phyloP scores from a whole-genome alignment of 2,888 invertebrate genomes.

The Fissipunctia ypsillon region DNA sequence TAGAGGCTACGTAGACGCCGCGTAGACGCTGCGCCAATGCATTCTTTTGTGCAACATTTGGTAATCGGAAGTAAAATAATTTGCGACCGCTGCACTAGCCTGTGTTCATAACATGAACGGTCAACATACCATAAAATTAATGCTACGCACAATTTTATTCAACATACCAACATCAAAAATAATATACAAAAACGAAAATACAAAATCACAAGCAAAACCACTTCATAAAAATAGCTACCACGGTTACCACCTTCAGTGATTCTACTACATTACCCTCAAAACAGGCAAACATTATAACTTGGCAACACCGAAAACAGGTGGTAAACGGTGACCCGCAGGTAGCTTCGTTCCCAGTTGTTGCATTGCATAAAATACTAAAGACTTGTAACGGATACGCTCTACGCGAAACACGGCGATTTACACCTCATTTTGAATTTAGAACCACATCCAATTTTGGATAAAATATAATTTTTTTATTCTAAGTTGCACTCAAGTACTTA shows the following conservation, averaged over 20 bases:
- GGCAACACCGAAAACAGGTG: slow-evolving; percentile 66
- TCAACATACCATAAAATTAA: too few relatives aligned
- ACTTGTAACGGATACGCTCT: slow-evolving; percentile 51
- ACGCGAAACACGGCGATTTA: slow-evolving; percentile 35
- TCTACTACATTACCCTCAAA: slow-evolving; percentile 6
- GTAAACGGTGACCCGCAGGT: slow-evolving; percentile 64
- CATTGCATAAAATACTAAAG: slow-evolving; percentile 60
- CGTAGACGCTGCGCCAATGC: not conserved
- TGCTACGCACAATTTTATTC: not conserved
- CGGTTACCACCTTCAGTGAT: not conserved
- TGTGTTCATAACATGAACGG: too few relatives aligned
- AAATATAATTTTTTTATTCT: not conserved
- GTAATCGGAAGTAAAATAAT: not conserved
- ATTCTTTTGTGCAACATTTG: not conserved
- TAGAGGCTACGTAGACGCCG: not conserved
- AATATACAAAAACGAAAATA: not conserved
- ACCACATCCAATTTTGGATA: slow-evolving; percentile 1
- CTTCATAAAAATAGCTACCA: not conserved
- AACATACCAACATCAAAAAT: not conserved
- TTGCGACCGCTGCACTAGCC: too few relatives aligned
- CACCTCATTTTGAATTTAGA: slow-evolving; percentile 21
- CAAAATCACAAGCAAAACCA: not conserved
- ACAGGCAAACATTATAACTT: slow-evolving; percentile 29
- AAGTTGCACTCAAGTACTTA: not conserved
- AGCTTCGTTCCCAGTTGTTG: slow-evolving; percentile 57